Evolutionary conservation across 2,888 invertebrate species (phyloP).

Genomic region (Corbicula japonica): DNA sequence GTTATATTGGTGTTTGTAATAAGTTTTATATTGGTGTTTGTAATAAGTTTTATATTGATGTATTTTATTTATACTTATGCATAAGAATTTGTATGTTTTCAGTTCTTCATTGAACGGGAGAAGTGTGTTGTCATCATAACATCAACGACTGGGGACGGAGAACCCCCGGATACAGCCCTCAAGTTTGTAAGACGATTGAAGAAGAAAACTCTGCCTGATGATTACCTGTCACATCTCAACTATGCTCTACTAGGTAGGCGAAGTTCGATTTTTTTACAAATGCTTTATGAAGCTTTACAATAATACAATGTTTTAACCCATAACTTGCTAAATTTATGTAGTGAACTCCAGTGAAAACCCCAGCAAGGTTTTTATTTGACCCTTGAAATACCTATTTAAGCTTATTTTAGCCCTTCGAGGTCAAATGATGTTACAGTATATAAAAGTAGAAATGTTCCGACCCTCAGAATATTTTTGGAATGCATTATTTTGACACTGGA

Average conservation of each 20-base stretch:
- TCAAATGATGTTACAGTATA: too few relatives aligned
- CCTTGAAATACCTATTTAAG: too few relatives aligned
- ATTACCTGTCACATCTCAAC: constrained; percentile 85
- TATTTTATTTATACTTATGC: not conserved
- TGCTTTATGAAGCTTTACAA: too few relatives aligned
- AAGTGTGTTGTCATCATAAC: constrained; percentile 87
- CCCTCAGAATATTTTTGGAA: too few relatives aligned
- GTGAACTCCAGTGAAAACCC: too few relatives aligned
- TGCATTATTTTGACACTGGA: too few relatives aligned
- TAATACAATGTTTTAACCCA: too few relatives aligned
- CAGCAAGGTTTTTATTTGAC: too few relatives aligned
- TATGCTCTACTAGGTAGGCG: constrained; percentile 88
- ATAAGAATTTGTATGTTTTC: constrained; percentile 51
- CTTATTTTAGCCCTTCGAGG: too few relatives aligned
- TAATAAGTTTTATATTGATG: not conserved
- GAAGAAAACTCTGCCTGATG: constrained; percentile 84
- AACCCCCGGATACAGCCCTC: constrained; percentile 88
- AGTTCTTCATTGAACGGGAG: constrained; percentile 85
- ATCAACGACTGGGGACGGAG: constrained; percentile 89
- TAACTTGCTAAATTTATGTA: too few relatives aligned
- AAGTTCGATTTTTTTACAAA: too few relatives aligned
- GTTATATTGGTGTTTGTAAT: not conserved
- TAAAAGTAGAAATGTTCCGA: too few relatives aligned
- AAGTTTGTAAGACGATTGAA: constrained; percentile 87
- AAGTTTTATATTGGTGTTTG: not conserved